A percentile compares a stretch with the other conserved stretches of the same genome.
Evolutionary conservation across 2,113 vertebrate species (phyloP).

Genomic region (Seriola dumerili): DNA sequence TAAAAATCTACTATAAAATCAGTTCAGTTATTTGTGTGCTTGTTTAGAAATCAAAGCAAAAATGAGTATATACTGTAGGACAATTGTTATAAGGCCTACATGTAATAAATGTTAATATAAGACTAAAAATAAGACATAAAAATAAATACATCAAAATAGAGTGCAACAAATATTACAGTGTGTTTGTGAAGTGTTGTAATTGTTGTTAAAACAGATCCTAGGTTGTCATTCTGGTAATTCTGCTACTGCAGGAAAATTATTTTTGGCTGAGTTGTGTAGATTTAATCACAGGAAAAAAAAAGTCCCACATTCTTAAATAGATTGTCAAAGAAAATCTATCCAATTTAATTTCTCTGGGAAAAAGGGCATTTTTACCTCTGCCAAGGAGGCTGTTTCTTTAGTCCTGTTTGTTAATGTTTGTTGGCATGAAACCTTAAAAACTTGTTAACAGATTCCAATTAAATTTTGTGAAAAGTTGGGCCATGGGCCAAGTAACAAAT

Average conservation of each 20-base stretch:
- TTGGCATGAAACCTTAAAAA: slow-evolving; percentile 14
- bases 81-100: background rate
- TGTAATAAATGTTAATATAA: background rate
- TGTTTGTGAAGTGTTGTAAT: background rate
- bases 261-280: background rate
- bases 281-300: background rate
- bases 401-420: slow-evolving; percentile 6
- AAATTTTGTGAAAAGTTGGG: background rate
- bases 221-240: background rate
- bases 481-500: slow-evolving; percentile 16
- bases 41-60: background rate
- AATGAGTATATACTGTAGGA: too few species aligned
- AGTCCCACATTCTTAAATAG: background rate
- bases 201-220: background rate
- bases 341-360: slow-evolving; percentile 2
- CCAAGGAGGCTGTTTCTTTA: slow-evolving; percentile 6
- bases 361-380: background rate
- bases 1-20: too few species aligned
- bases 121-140: background rate
- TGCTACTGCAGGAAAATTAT: background rate
- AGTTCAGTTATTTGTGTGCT: background rate
- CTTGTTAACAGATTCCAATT: slow-evolving; percentile 27
- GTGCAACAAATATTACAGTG: background rate
- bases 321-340: slow-evolving; percentile 14
- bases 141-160: background rate